These are phyloP conservation scores for Chrysemys picta DNA, from an alignment of 2,113 vertebrate species.

Conservation along the genomic window DNA sequence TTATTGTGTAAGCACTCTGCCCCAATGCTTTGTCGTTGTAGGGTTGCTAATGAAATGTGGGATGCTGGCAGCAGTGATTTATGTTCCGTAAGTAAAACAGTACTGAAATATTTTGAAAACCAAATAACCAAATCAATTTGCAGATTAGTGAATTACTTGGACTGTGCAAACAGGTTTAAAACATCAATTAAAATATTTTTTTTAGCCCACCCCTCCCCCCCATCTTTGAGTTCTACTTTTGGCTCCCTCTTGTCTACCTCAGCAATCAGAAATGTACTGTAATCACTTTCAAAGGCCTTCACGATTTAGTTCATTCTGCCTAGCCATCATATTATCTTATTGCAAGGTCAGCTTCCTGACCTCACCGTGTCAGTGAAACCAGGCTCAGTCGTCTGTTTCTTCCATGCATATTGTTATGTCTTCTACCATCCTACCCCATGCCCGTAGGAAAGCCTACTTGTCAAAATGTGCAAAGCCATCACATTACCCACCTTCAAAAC, in stretches of 20 bases:
- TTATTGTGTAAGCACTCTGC: too few species aligned
- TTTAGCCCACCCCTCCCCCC: background rate
- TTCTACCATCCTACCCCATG: background rate
- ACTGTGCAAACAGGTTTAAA: background rate
- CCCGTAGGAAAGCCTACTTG: background rate
- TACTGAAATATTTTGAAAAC: too few species aligned
- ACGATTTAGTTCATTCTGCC: background rate
- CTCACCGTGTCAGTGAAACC: background rate
- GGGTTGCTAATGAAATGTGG: too few species aligned
- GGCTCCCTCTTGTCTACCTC: background rate
- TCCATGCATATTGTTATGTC: background rate
- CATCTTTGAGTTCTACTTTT: background rate
- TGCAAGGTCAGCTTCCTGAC: background rate
- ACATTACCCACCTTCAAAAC: background rate
- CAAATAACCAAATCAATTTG: too few species aligned
- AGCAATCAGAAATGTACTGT: background rate
- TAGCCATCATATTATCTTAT: background rate
- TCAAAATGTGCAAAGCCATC: background rate
- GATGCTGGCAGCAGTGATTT: too few species aligned
- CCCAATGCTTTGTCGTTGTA: too few species aligned
- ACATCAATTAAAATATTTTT: background rate
- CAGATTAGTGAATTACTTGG: too few species aligned
- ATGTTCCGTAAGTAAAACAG: too few species aligned
- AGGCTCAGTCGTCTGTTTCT: background rate
- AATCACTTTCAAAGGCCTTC: background rate